Evolutionary conservation across 2,888 invertebrate genomes (phyloP), one percentile per base, ranked within the genome.

Genomic region (Entomobrya multifasciata): DNA sequence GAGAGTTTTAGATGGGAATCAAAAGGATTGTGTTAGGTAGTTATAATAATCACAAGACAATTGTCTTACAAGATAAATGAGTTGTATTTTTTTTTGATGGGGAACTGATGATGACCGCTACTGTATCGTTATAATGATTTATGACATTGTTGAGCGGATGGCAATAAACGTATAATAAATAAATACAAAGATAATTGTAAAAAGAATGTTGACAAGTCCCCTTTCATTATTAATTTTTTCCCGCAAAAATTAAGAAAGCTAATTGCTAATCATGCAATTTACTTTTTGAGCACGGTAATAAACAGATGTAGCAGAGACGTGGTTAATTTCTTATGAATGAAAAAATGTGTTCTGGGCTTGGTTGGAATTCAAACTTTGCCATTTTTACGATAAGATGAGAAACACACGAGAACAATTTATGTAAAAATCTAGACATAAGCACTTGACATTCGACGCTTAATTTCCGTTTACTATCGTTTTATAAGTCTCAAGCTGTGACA

Each of bases 11-110:
- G 41, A 67, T 67, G 65, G 36, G 65, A 67, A 44, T 67, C 20
- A 20, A 41, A 67, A 20, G 41, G 41, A 36, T 36, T 36, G 36
- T 36, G 8, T 36, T 4, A 11, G 20, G 41, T 41, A 67, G 8
- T 67, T 67, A 67, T 67, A 36, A 44, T 22, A 67, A 67, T 67
- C 41, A 67, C 41, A 67, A 36, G 36, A 36, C 65, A 67, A 41
- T 67, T 67, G 36, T 36, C 17, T 17, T 41, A 44, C 20, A 41
- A 41, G 41, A 41, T 36, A 65, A 62, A 41, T 20, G 44, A 67
- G 20, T 67, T 67, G 41, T 62, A 0, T 8, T 60, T 62, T 62
- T 60, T 62, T 62, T 36, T 36, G 36, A 6, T 17, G 65, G 65
- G 44, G 65, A 67, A 67, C 65, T 22, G 65, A 41, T 67, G 65